Base-by-base conservation (phyloP, 2,888 invertebrate genomes). In the Drosophila yooni region DNA sequence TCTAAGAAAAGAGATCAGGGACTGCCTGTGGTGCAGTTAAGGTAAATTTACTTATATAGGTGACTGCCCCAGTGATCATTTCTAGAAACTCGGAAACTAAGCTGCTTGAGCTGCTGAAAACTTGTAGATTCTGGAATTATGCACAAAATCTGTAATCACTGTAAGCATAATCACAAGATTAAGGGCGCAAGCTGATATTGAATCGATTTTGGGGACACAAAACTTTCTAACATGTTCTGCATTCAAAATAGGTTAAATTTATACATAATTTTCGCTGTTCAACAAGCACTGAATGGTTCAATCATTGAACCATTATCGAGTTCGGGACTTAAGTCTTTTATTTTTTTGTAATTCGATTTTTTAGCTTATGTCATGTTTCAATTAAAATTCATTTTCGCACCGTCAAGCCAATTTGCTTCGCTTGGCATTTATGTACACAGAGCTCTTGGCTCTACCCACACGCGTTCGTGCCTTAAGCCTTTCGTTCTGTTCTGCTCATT, bases 341-440 rank as follows among this genome's bases (percentile, higher is more conserved):
- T 52, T 63, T 74, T 77, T 46, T 34, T 21, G 2, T 34, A 25
- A 7, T 8, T 59, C 59, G 66, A 67, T 75, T 79, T 63, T 70
- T 70, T 66, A 79, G 84, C 82, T 83, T 87, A 87, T 87, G 87
- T 88, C 87, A 76, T 83, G 88, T 87, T 76, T 74, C 70, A 68
- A 76, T 78, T 57, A 62, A 53, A 58, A 63, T 60, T 70, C 72
- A 58, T 53, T 76, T 76, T 71, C 76, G 72, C 74, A 62, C 31
- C 48, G 53, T 59, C 60, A 61, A 65, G 52, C 46, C 78, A 72
- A 77, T 75, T 71, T 50, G 36, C 31, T 27, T 29, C 52, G 57
- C 63, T 46, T 56, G 72, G 73, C 54, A 46, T 51, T 62, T 21
- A 31, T 36, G 43, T 31, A 29, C 54, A 18, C 4, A 38, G 34